These are phyloP conservation scores for Dufourea novaeangliae DNA, from an alignment of 1,140 invertebrate species.

Conservation along the genomic window DNA sequence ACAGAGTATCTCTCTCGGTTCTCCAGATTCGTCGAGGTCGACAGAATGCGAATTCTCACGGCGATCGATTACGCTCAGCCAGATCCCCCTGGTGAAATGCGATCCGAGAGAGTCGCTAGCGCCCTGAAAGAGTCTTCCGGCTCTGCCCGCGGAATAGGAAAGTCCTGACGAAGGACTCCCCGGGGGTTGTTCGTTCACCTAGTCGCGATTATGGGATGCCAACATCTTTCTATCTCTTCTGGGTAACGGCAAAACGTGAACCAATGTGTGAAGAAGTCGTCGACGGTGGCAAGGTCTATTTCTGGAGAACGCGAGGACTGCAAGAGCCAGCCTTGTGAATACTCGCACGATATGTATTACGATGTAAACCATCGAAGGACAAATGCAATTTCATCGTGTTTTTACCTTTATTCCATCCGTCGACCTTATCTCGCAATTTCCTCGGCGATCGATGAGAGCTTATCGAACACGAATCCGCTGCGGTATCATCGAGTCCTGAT, in stretches of 20 bases:
- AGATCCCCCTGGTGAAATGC: slow-evolving; percentile 69
- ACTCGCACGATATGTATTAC: not conserved
- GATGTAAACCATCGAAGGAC: not conserved
- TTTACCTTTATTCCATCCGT: not conserved
- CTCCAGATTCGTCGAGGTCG: slow-evolving; percentile 29
- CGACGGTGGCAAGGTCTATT: not conserved
- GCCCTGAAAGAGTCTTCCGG: slow-evolving; percentile 67
- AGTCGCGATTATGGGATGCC: slow-evolving; percentile 70
- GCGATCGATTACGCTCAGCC: slow-evolving; percentile 66
- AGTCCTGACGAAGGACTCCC: slow-evolving; percentile 76
- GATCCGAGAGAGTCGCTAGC: slow-evolving; percentile 73
- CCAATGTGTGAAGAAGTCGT: not conserved
- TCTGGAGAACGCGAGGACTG: not conserved
- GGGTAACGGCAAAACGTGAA: not conserved
- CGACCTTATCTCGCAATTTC: not conserved
- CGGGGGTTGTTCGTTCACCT: slow-evolving; percentile 73
- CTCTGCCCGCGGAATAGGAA: slow-evolving; percentile 71
- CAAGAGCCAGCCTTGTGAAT: not conserved
- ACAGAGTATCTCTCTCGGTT: slow-evolving; percentile 13
- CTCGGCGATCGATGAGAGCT: not conserved
- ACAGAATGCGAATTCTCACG: slow-evolving; percentile 62
- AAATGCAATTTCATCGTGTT: not conserved
- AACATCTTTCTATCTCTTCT: slow-evolving; percentile 50
- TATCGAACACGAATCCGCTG: not conserved
- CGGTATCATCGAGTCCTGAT: not conserved